Percentiles rank a stretch among this genome's conserved stretches.
Conservation (phyloP, 2,888 invertebrate species). For the Lepidonotus clava region DNA sequence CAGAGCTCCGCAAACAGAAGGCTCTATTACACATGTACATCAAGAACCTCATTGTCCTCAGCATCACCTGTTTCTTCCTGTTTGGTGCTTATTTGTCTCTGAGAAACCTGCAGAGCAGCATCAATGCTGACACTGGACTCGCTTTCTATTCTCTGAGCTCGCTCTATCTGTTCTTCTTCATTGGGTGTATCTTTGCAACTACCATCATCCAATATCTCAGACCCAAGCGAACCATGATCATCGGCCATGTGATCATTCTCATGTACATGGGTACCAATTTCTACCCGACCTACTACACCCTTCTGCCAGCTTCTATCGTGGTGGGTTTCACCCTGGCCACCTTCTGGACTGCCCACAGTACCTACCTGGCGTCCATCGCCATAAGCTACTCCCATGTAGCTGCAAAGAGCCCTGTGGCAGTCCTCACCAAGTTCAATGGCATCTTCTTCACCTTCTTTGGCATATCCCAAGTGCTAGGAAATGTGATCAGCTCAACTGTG, state of each 20-base stretch:
- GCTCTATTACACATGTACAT: conserved; percentile 64
- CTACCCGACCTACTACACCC: conserved; percentile 72
- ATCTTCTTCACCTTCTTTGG: conserved; percentile 76
- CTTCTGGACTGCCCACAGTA: conserved; percentile 77
- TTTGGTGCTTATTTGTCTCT: conserved; percentile 74
- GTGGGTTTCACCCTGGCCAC: conserved; percentile 73
- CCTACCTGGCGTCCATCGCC: conserved; percentile 76
- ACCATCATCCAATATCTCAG: conserved; percentile 73
- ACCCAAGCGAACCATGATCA: conserved; percentile 66
- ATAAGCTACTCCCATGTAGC: conserved; percentile 69
- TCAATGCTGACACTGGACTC: conserved; percentile 74
- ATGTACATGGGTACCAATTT: conserved; percentile 74
- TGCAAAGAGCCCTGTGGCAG: conserved; percentile 67
- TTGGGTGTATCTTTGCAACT: conserved; percentile 75
- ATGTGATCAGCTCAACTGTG: conserved; percentile 64
- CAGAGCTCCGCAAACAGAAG: not conserved
- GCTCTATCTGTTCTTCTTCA: conserved; percentile 71
- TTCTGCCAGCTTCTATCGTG: conserved; percentile 72
- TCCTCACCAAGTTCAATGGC: conserved; percentile 76
- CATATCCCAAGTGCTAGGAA: conserved; percentile 67
- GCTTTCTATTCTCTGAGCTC: conserved; percentile 75
- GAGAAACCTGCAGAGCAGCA: conserved; percentile 77
- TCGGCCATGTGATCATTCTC: conserved; percentile 55
- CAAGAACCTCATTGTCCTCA: conserved; percentile 73
- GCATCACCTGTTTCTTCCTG: conserved; percentile 70